Percentiles rank a stretch among this genome's conserved stretches.
Conservation (phyloP, 2,113 vertebrate species). For the Laticauda colubrina region DNA sequence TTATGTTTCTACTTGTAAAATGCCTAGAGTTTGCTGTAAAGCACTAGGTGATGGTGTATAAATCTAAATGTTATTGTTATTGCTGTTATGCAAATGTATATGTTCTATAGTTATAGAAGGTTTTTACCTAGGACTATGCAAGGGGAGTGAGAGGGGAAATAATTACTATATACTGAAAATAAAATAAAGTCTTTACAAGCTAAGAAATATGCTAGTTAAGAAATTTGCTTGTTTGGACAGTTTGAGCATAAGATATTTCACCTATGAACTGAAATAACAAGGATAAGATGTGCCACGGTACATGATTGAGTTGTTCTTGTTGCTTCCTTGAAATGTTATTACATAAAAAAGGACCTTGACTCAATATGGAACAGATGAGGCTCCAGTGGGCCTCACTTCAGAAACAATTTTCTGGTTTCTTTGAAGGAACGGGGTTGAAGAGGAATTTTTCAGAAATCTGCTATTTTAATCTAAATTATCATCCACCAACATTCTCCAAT, state of each 20-base stretch:
- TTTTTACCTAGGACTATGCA: neutral
- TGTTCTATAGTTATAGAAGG: neutral
- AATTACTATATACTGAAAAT: neutral
- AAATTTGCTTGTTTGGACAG: neutral
- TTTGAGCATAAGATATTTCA: neutral
- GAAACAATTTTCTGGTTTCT: slow-evolving; percentile 30
- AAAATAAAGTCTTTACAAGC: neutral
- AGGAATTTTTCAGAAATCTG: neutral
- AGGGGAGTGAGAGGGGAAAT: neutral
- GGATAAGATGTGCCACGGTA: neutral
- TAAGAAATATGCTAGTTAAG: neutral
- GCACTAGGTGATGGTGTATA: too few species aligned
- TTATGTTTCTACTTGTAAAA: too few species aligned
- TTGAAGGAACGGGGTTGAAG: neutral
- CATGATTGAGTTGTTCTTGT: neutral
- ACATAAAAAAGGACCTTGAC: neutral
- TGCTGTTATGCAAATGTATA: neutral
- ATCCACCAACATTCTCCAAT: slow-evolving; percentile 14
- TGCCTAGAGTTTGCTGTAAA: too few species aligned
- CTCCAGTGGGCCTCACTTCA: slow-evolving; percentile 2
- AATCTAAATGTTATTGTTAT: neutral
- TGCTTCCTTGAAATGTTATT: neutral
- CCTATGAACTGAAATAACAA: neutral
- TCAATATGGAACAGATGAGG: neutral
- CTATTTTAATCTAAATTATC: slow-evolving; percentile 31